Conservation (phyloP, 1,140 invertebrate species). For the Lepidurus couesii region DNA sequence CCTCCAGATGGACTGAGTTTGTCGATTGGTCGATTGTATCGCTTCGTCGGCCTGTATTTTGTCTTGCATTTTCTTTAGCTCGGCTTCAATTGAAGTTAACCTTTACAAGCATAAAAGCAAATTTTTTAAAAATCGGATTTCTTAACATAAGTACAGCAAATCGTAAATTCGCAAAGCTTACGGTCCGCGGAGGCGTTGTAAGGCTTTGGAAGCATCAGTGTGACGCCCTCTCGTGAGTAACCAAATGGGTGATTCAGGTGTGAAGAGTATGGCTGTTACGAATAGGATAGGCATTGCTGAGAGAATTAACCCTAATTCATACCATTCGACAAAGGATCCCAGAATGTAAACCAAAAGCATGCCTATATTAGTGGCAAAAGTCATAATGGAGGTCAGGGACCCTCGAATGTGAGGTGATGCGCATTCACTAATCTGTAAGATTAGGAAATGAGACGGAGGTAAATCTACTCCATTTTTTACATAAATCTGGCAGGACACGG, state of each 20-base stretch:
- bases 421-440: conserved; percentile 54
- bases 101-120: neutral
- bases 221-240: conserved; percentile 47
- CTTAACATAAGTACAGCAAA: no score
- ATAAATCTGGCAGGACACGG: conserved; percentile 58
- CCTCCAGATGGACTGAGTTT: neutral
- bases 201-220: conserved; percentile 50
- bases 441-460: neutral
- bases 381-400: conserved; percentile 70
- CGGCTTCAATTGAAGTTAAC: neutral
- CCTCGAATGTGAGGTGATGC: conserved; percentile 61
- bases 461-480: conserved; percentile 44
- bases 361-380: conserved; percentile 68
- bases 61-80: neutral
- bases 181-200: conserved; percentile 51
- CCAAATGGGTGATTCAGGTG: conserved; percentile 58
- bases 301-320: conserved; percentile 53
- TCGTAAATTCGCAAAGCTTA: neutral
- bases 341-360: conserved; percentile 60
- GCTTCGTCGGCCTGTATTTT: neutral
- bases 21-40: neutral
- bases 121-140: no score
- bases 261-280: conserved; percentile 48
- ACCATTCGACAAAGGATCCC: conserved; percentile 66
- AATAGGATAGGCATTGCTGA: conserved; percentile 54